These are phyloP conservation scores for Spisula subtruncata DNA, from an alignment of 2,888 invertebrate species.

Conservation along the genomic window DNA sequence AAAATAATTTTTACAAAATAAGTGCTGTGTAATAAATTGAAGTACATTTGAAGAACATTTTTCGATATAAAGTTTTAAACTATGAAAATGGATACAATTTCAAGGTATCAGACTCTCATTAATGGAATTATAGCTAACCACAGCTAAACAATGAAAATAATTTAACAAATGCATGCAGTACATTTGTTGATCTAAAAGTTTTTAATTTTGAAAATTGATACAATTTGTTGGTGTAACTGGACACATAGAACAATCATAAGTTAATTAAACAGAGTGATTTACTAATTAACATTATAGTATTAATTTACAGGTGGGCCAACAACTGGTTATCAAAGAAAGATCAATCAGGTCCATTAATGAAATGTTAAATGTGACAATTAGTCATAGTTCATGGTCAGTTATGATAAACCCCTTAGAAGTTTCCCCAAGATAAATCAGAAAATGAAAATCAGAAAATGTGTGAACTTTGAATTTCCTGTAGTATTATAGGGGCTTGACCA, in stretches of 20 bases:
- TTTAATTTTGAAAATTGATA: slow-evolving; percentile 59
- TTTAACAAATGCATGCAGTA: too few relatives aligned
- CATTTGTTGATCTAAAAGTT: too few relatives aligned
- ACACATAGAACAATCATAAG: slow-evolving; percentile 67
- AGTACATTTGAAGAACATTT: too few relatives aligned
- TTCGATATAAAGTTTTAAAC: slow-evolving; percentile 41
- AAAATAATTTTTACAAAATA: too few relatives aligned
- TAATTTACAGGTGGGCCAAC: slow-evolving; percentile 49
- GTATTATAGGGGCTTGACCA: not conserved
- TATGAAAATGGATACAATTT: slow-evolving; percentile 57
- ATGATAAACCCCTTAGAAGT: slow-evolving; percentile 27
- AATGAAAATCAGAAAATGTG: not conserved
- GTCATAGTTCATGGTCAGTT: slow-evolving; percentile 54
- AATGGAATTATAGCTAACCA: too few relatives aligned
- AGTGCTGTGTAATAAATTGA: too few relatives aligned
- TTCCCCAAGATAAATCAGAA: too few relatives aligned
- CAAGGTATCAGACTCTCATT: too few relatives aligned
- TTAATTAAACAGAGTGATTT: slow-evolving; percentile 64
- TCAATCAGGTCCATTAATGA: slow-evolving; percentile 64
- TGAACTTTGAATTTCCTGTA: not conserved
- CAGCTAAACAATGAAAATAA: too few relatives aligned
- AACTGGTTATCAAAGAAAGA: slow-evolving; percentile 48
- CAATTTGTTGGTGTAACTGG: slow-evolving; percentile 56
- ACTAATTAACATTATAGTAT: slow-evolving; percentile 62
- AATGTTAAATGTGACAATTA: slow-evolving; percentile 64